Conservation (phyloP, 1,140 invertebrate species). For the Plodia interpunctella region DNA sequence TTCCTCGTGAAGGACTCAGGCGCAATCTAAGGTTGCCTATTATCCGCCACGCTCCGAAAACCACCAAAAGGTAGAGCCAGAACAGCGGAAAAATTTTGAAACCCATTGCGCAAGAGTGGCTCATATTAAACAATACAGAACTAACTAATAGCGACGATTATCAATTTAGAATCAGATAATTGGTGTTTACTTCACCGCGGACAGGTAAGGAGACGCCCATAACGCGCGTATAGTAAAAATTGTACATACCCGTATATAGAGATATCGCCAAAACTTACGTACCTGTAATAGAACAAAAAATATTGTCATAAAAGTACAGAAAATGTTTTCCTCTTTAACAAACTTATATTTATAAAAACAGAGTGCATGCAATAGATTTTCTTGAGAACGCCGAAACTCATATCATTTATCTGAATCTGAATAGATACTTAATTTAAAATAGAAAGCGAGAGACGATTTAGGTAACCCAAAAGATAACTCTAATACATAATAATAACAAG, state of each 20-base stretch:
- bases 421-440: neutral
- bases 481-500: neutral
- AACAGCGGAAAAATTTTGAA: conserved; percentile 73
- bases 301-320: too few relatives aligned
- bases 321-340: too few relatives aligned
- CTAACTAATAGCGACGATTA: conserved; percentile 65
- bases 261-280: conserved; percentile 26
- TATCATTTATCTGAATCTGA: neutral
- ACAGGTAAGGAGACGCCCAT: conserved; percentile 26
- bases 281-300: conserved; percentile 58
- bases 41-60: conserved; percentile 75
- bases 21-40: conserved; percentile 74
- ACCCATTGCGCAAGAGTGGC: conserved; percentile 61
- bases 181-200: conserved; percentile 57
- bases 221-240: neutral
- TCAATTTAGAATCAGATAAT: conserved; percentile 65
- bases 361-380: too few relatives aligned
- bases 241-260: neutral
- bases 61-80: conserved; percentile 65
- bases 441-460: neutral
- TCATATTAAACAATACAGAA: conserved; percentile 72
- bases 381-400: too few relatives aligned
- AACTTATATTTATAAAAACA: too few relatives aligned
- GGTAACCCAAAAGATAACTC: neutral
- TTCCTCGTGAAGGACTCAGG: conserved; percentile 70